Evolutionary conservation across 1,140 invertebrate species (phyloP).

Genomic region (Drosophila navojoa): DNA sequence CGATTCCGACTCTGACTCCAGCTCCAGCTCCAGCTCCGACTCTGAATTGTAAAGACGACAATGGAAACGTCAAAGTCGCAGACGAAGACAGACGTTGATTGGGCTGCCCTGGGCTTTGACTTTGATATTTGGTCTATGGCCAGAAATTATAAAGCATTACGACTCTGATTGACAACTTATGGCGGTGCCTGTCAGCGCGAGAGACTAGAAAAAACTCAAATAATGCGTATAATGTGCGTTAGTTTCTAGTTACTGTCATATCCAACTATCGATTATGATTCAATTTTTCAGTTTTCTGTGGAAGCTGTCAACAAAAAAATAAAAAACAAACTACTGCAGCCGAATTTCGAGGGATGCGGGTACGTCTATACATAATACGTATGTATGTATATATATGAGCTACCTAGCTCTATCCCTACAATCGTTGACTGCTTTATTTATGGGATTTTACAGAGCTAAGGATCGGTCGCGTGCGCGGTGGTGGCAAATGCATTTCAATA

Average conservation of each 20-base stretch:
- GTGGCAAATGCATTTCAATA: conserved; percentile 73
- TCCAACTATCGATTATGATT: conserved; percentile 60
- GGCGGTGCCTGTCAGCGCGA: conserved; percentile 36
- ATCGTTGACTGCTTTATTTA: conserved; percentile 68
- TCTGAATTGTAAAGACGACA: conserved; percentile 39
- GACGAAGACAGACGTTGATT: conserved; percentile 60
- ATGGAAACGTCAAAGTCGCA: conserved; percentile 72
- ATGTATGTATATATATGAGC: conserved; percentile 15
- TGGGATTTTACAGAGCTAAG: conserved; percentile 33
- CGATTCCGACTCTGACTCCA: conserved; percentile 9
- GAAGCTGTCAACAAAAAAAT: conserved; percentile 45
- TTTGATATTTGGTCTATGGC: conserved; percentile 4
- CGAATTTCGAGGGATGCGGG: conserved; percentile 63
- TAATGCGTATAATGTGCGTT: conserved; percentile 54
- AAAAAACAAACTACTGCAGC: conserved; percentile 41
- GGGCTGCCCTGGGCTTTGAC: conserved; percentile 45
- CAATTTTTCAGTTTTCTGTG: conserved; percentile 58
- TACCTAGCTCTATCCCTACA: conserved; percentile 37
- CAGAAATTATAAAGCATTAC: conserved; percentile 58
- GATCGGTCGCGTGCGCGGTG: conserved; percentile 40
- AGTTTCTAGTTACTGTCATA: conserved; percentile 20
- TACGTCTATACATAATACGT: conserved; percentile 9
- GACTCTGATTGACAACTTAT: conserved; percentile 56
- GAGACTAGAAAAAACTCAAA: conserved; percentile 36
- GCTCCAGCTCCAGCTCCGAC: conserved; percentile 1